Evolutionary conservation across 1,140 invertebrate genomes (phyloP).

Genomic region (Macrosteles quadrilineatus): DNA sequence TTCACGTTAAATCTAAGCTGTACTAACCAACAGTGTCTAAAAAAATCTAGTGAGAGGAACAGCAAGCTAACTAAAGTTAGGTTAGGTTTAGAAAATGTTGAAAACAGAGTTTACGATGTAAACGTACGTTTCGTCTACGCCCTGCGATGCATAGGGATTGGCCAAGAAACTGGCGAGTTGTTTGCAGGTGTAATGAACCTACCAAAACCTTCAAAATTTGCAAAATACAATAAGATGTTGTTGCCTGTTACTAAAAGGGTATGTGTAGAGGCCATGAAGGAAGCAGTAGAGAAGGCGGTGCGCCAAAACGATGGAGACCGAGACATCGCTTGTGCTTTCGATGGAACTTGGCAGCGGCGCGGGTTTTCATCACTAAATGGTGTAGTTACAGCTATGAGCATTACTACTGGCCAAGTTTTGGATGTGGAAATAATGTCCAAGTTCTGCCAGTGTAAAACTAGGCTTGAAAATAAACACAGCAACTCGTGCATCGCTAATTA

Average conservation of each 20-base stretch:
- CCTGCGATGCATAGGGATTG: too few relatives aligned
- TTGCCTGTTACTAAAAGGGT: not conserved
- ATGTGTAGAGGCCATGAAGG: not conserved
- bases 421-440: slow-evolving; percentile 1
- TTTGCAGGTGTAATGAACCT: slow-evolving; percentile 1
- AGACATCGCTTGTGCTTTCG: slow-evolving; percentile 22
- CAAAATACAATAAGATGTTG: not conserved
- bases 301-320: slow-evolving; percentile 6
- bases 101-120: too few relatives aligned
- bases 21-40: too few relatives aligned
- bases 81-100: too few relatives aligned
- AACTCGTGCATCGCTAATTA: slow-evolving; percentile 38
- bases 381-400: slow-evolving; percentile 30
- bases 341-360: slow-evolving; percentile 30
- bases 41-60: too few relatives aligned
- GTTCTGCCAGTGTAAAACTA: slow-evolving; percentile 1
- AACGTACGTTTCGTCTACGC: too few relatives aligned
- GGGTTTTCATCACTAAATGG: slow-evolving; percentile 27
- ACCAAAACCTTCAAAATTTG: not conserved
- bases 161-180: not conserved
- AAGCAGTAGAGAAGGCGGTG: slow-evolving; percentile 12
- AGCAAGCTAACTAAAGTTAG: too few relatives aligned
- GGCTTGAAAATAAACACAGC: slow-evolving; percentile 18
- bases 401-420: not conserved
- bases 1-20: too few relatives aligned